phyloP scores from a whole-genome alignment of 2,888 invertebrate species.

The Hyles lineata region DNA sequence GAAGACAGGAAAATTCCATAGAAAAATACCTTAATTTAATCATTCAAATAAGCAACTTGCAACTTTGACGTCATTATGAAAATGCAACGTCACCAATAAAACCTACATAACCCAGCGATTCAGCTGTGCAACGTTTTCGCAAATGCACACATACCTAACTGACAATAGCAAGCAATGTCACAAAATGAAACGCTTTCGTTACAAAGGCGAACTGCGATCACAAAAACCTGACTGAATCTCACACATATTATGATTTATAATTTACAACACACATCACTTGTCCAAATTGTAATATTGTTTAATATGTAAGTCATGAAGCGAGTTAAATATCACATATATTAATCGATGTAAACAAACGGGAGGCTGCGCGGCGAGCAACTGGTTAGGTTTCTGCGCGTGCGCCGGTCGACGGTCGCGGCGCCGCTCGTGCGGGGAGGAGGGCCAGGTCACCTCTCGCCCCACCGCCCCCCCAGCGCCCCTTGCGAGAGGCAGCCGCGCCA shows the following conservation, averaged over 20 bases:
- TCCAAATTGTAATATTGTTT: conserved; percentile 36
- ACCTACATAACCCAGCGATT: conserved; percentile 51
- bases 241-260: conserved; percentile 8
- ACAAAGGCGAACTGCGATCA: conserved; percentile 28
- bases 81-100: conserved; percentile 42
- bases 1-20: conserved; percentile 5
- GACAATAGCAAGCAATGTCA: conserved; percentile 55
- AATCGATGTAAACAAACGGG: conserved; percentile 79
- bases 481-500: conserved; percentile 56
- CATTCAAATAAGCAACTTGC: neutral
- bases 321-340: conserved; percentile 52
- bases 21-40: neutral
- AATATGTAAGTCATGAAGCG: conserved; percentile 15
- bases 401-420: conserved; percentile 58
- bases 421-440: conserved; percentile 50
- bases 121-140: conserved; percentile 67
- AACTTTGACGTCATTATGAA: conserved; percentile 29
- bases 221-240: conserved; percentile 5
- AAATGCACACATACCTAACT: conserved; percentile 61
- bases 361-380: conserved; percentile 82
- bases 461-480: conserved; percentile 44
- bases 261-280: conserved; percentile 2
- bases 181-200: conserved; percentile 39
- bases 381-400: conserved; percentile 78
- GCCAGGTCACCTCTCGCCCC: conserved; percentile 64